Evolutionary conservation across 2,797 vertebrate genomes (phyloP).

Genomic region (Morelia viridis): DNA sequence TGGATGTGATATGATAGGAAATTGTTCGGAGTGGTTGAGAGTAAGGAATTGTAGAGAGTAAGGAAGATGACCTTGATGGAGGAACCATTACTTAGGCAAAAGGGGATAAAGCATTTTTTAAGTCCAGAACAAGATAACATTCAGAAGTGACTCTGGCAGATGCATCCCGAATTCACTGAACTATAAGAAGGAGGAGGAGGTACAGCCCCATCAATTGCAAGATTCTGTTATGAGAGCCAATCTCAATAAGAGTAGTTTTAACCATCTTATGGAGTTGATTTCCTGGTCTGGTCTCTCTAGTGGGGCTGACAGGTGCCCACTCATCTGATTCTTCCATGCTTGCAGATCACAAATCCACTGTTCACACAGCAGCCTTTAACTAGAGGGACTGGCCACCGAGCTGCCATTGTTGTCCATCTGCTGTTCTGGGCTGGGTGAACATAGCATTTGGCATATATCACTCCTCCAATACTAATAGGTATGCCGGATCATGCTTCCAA

Average conservation of each 20-base stretch:
- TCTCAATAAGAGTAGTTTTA: not conserved
- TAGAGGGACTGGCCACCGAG: not conserved
- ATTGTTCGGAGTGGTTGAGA: not conserved
- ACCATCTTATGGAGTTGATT: not conserved
- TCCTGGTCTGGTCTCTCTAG: not conserved
- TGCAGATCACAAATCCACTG: not conserved
- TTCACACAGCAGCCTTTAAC: not conserved
- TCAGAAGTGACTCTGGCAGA: not conserved
- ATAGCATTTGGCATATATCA: not conserved
- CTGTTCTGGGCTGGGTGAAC: not conserved
- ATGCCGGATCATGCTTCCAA: not conserved
- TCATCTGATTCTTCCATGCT: not conserved
- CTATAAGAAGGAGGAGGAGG: not conserved
- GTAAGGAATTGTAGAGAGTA: not conserved
- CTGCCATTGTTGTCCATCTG: not conserved
- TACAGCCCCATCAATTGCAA: not conserved
- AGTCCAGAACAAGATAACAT: not conserved
- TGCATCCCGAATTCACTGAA: not conserved
- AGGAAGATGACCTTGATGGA: not conserved
- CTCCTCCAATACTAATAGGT: not conserved
- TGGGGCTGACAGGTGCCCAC: not conserved
- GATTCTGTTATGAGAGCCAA: not conserved
- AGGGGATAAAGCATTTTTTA: not conserved
- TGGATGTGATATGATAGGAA: not conserved
- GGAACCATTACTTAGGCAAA: not conserved